phyloP scores from a whole-genome alignment of 2,797 vertebrate genomes.

The Morelia viridis region DNA sequence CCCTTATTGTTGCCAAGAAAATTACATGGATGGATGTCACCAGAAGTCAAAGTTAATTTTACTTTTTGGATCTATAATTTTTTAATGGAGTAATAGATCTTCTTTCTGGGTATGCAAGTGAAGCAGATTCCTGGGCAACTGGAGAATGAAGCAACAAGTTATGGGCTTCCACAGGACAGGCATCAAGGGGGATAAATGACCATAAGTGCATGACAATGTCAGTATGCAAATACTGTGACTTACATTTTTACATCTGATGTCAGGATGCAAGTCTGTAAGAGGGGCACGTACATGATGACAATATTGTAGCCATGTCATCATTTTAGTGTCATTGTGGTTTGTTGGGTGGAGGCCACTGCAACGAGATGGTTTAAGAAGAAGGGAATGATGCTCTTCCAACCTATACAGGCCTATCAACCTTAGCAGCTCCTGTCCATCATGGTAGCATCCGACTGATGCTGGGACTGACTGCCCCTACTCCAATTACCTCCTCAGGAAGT shows the following conservation, averaged over 20 bases:
- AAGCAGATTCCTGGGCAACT: neutral
- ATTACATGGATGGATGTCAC: neutral
- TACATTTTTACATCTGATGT: neutral
- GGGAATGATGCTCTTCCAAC: neutral
- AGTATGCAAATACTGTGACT: neutral
- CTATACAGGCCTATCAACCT: neutral
- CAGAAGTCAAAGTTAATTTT: neutral
- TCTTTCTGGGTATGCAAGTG: neutral
- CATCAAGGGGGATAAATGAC: neutral
- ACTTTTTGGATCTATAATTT: neutral
- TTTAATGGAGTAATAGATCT: neutral
- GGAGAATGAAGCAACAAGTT: neutral
- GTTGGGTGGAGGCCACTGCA: neutral
- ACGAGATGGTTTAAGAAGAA: neutral
- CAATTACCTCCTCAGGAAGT: neutral
- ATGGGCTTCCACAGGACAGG: neutral
- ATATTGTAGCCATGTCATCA: neutral
- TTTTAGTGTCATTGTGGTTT: neutral
- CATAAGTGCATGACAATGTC: neutral
- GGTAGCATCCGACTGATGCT: neutral
- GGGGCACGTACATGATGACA: neutral
- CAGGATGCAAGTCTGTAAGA: neutral
- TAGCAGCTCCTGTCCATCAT: neutral
- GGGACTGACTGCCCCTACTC: neutral
- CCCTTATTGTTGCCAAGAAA: neutral